Evolutionary conservation across 1,140 invertebrate species (phyloP).

Genomic region (Trissolcus basalis): DNA sequence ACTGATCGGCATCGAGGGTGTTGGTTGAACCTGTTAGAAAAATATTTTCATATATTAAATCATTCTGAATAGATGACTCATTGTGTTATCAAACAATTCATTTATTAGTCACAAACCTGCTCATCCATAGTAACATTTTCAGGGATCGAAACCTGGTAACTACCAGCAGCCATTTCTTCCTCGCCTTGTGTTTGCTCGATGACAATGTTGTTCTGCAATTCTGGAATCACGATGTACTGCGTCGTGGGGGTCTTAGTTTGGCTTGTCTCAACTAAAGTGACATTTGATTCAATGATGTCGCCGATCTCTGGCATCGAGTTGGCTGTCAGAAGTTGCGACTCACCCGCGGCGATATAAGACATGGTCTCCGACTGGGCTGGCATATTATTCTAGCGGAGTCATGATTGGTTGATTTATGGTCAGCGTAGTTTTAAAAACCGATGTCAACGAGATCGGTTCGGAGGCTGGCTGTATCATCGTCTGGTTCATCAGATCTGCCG

Average conservation of each 20-base stretch:
- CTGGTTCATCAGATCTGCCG: constrained; percentile 70
- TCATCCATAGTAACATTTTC: constrained; percentile 63
- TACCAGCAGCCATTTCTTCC: constrained; percentile 34
- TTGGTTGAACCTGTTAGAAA: constrained; percentile 61
- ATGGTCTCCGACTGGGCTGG: constrained; percentile 70
- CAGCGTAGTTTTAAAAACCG: constrained; percentile 83
- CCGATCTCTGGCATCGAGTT: constrained; percentile 71
- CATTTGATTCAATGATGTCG: constrained; percentile 62
- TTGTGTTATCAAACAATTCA: no score
- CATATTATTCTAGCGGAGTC: constrained; percentile 82
- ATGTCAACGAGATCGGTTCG: constrained; percentile 71
- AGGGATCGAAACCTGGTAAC: constrained; percentile 70
- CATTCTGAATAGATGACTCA: no score
- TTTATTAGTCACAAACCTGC: not conserved
- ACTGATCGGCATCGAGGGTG: constrained; percentile 74
- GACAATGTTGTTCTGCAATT: constrained; percentile 61
- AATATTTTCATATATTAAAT: constrained; percentile 2
- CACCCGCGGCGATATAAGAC: constrained; percentile 73
- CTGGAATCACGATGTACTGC: constrained; percentile 68
- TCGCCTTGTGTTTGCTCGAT: constrained; percentile 49
- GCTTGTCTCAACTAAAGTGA: constrained; percentile 17
- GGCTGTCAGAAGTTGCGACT: constrained; percentile 61
- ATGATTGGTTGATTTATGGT: constrained; percentile 87
- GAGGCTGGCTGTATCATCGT: constrained; percentile 71
- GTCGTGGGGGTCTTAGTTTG: constrained; percentile 57